Percentiles rank a stretch among this genome's conserved stretches.
These are phyloP conservation scores for Serilophus lunatus DNA, from an alignment of 2,113 vertebrate genomes.

Conservation along the genomic window DNA sequence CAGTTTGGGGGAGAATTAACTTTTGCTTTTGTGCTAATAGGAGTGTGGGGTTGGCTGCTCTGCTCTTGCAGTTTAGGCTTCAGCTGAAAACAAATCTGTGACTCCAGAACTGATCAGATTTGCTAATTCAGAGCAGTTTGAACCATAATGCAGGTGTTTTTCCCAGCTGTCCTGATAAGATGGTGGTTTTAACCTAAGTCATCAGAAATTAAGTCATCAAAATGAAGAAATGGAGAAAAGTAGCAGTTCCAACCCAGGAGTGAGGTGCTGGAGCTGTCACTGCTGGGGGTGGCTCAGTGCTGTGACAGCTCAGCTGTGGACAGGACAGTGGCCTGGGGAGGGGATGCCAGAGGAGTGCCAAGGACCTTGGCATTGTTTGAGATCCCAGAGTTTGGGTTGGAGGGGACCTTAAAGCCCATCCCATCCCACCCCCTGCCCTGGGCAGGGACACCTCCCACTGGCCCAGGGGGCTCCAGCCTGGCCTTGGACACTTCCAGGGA, in stretches of 20 bases:
- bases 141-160: background rate
- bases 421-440: background rate
- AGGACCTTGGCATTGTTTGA: background rate
- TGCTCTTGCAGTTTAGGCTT: background rate
- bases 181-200: background rate
- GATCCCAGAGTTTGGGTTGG: background rate
- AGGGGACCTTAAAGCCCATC: background rate
- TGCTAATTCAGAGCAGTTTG: background rate
- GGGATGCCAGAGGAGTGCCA: fast-evolving
- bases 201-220: background rate
- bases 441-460: background rate
- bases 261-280: background rate
- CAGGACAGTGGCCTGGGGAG: fast-evolving
- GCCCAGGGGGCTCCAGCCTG: background rate
- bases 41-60: background rate
- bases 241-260: background rate
- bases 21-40: background rate
- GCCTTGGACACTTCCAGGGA: background rate
- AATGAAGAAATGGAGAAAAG: background rate
- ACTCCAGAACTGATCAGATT: background rate
- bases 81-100: background rate
- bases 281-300: fast-evolving
- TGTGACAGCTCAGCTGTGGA: fast-evolving
- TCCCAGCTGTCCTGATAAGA: background rate
- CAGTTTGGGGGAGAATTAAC: background rate